Evolutionary conservation across 2,888 invertebrate genomes (phyloP).

Genomic region (Apodemia hepburni): DNA sequence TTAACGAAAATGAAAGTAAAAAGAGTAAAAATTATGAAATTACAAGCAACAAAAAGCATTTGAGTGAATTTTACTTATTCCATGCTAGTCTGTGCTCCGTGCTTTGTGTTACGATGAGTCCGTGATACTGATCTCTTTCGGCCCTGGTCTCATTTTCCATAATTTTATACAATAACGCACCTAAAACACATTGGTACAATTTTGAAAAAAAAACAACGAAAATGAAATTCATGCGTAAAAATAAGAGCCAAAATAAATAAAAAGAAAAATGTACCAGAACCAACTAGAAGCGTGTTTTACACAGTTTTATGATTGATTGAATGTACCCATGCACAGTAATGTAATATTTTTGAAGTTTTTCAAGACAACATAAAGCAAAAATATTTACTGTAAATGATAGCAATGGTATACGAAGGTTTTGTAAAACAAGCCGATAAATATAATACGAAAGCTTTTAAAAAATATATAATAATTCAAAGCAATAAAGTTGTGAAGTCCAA

Average conservation of each 20-base stretch:
- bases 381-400: background rate
- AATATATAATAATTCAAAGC: too few species aligned
- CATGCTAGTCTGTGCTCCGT: slow-evolving; percentile 50
- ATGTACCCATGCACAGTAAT: slow-evolving; percentile 19
- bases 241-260: slow-evolving; percentile 38
- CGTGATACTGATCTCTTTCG: slow-evolving; percentile 66
- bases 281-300: slow-evolving; percentile 45
- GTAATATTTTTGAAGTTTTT: background rate
- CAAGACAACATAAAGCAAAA: background rate
- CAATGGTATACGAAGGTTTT: background rate
- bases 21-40: slow-evolving; percentile 22
- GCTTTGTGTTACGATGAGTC: slow-evolving; percentile 50
- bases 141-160: slow-evolving; percentile 75
- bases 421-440: too few species aligned
- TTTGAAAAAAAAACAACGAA: slow-evolving; percentile 42
- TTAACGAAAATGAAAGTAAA: background rate
- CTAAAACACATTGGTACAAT: slow-evolving; percentile 56
- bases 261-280: slow-evolving; percentile 71
- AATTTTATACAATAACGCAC: slow-evolving; percentile 51
- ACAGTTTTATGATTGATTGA: slow-evolving; percentile 20
- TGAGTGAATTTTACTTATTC: slow-evolving; percentile 43
- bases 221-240: slow-evolving; percentile 35
- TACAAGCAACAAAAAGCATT: slow-evolving; percentile 34
- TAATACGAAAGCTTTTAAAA: too few species aligned
- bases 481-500: too few species aligned